These are phyloP conservation scores for Gastrophryne carolinensis DNA, from an alignment of 2,797 vertebrate genomes.

Conservation along the genomic window DNA sequence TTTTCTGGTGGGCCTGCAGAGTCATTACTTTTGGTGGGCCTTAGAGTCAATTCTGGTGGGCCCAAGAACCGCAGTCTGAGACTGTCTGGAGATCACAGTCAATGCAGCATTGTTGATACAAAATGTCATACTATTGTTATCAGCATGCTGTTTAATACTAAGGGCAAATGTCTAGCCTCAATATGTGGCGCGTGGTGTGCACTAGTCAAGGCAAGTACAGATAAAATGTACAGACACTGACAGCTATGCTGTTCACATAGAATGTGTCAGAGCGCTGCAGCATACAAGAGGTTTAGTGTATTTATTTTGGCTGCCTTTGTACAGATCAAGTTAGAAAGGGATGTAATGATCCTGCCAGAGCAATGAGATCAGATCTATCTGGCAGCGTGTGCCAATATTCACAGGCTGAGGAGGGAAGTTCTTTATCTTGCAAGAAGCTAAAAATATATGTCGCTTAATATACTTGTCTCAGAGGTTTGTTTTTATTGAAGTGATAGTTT, in stretches of 20 bases:
- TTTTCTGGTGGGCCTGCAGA: too few species aligned
- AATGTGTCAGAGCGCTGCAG: neutral
- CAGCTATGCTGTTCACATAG: neutral
- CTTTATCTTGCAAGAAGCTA: conserved; percentile 8
- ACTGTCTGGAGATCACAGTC: too few species aligned
- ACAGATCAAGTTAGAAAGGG: conserved; percentile 9
- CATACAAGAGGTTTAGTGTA: neutral
- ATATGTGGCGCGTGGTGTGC: too few species aligned
- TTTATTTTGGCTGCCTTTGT: conserved; percentile 24
- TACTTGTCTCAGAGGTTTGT: neutral
- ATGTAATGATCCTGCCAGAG: conserved; percentile 1
- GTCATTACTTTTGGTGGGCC: too few species aligned
- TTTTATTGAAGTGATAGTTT: conserved; percentile 12
- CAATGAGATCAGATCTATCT: conserved; percentile 15
- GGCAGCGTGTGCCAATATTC: conserved; percentile 12
- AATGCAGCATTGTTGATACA: too few species aligned
- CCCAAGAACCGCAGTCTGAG: too few species aligned
- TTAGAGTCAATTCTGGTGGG: too few species aligned
- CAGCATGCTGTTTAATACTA: too few species aligned
- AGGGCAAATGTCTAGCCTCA: too few species aligned
- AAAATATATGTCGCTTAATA: conserved; percentile 21
- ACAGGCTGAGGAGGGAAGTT: conserved; percentile 2
- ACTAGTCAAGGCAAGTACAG: neutral
- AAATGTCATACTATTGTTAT: too few species aligned
- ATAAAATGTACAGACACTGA: neutral